Conservation (phyloP, 1,140 invertebrate genomes). For the Ephestia elutella region DNA sequence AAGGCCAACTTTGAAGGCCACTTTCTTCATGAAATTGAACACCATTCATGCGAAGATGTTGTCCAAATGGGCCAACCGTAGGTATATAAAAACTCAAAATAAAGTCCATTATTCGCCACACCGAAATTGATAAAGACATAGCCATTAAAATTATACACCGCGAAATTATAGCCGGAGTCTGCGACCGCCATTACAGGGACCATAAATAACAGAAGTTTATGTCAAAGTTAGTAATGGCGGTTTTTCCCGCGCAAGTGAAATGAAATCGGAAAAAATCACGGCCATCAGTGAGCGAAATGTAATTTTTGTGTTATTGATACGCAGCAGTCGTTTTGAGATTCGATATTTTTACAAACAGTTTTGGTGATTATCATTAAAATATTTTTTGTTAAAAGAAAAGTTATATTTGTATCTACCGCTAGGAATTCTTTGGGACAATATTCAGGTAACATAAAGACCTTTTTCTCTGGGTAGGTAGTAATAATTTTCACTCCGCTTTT, state of each 20-base stretch:
- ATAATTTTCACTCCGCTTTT: too few species aligned
- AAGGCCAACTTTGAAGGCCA: too few species aligned
- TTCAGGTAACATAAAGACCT: too few species aligned
- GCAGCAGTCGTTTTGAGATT: not conserved
- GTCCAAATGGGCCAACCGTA: too few species aligned
- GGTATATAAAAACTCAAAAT: too few species aligned
- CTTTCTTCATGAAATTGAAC: too few species aligned
- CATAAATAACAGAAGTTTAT: conserved; percentile 4
- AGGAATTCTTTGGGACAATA: too few species aligned
- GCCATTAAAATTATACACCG: not conserved
- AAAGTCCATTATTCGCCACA: too few species aligned
- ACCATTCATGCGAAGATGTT: too few species aligned
- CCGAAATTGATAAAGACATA: not conserved
- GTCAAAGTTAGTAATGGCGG: conserved; percentile 4
- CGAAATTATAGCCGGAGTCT: not conserved
- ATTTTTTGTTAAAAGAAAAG: too few species aligned
- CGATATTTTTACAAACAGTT: not conserved
- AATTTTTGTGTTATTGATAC: not conserved
- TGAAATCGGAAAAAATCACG: not conserved
- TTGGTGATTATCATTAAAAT: not conserved
- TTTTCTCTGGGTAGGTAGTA: too few species aligned
- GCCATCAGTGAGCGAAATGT: not conserved
- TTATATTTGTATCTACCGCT: too few species aligned
- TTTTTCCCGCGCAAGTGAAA: not conserved
- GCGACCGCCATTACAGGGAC: not conserved